phyloP scores from a whole-genome alignment of 2,888 invertebrate species.

The Trissolcus japonicus region DNA sequence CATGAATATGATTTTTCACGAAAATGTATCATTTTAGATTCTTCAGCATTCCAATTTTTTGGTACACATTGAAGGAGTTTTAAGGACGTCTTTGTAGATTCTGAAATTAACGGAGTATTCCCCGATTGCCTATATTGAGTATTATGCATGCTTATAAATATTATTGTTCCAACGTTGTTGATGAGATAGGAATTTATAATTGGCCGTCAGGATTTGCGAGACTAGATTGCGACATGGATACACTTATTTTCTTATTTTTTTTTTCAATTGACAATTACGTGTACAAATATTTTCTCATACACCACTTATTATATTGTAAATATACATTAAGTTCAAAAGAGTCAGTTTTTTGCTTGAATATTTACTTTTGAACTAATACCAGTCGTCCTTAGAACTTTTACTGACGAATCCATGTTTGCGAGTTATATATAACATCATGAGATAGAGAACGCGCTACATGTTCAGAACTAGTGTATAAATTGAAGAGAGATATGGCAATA shows the following conservation, averaged over 20 bases:
- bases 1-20: background rate
- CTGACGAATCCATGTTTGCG: constrained; percentile 38
- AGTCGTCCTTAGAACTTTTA: constrained; percentile 51
- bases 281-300: background rate
- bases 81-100: constrained; percentile 18
- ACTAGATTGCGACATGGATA: background rate
- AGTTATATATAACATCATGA: constrained; percentile 17
- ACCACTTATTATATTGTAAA: background rate
- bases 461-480: constrained; percentile 40
- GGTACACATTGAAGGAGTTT: constrained; percentile 5
- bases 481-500: constrained; percentile 35
- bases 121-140: constrained; percentile 20
- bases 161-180: constrained; percentile 21
- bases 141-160: constrained; percentile 27
- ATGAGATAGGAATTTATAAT: constrained; percentile 23
- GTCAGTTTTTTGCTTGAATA: constrained; percentile 1
- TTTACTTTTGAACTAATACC: constrained; percentile 26
- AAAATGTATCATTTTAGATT: constrained; percentile 7
- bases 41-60: constrained; percentile 11
- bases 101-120: background rate
- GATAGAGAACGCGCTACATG: constrained; percentile 40
- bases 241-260: background rate
- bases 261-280: background rate
- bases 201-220: background rate
- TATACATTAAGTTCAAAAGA: background rate